A percentile compares a stretch with the other conserved stretches of the same genome.
phyloP scores from a whole-genome alignment of 2,113 vertebrate species.

The Nibea coibor region DNA sequence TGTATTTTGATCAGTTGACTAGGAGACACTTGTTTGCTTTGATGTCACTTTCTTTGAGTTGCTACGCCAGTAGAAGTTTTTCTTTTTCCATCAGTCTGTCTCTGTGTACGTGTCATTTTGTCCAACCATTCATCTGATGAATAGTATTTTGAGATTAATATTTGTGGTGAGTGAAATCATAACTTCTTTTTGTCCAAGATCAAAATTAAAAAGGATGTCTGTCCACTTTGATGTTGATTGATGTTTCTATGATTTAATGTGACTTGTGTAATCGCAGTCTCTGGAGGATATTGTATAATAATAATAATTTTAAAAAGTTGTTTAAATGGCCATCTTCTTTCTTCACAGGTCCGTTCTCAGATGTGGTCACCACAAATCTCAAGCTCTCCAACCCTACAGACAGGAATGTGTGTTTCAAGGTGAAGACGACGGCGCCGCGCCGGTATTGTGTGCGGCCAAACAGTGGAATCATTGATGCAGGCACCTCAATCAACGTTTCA shows the following conservation, averaged over 20 bases:
- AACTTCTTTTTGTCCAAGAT: neutral
- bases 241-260: neutral
- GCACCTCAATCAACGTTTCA: constrained; percentile 97
- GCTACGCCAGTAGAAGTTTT: constrained; percentile 15
- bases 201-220: neutral
- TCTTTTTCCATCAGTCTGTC: constrained; percentile 7
- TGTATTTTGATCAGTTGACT: neutral
- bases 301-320: neutral
- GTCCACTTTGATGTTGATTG: neutral
- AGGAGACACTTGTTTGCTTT: constrained; percentile 26
- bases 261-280: neutral
- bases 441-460: constrained; percentile 99
- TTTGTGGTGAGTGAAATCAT: constrained; percentile 4
- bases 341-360: constrained; percentile 95
- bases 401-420: constrained; percentile 97
- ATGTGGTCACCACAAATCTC: constrained; percentile 96
- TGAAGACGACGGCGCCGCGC: constrained; percentile 98
- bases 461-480: constrained; percentile 97
- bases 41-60: constrained; percentile 24
- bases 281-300: neutral
- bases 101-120: constrained; percentile 10
- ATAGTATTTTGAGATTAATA: constrained; percentile 10
- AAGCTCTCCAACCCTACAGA: constrained; percentile 98
- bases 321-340: constrained; percentile 4
- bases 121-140: constrained; percentile 9